phyloP scores from a whole-genome alignment of 2,797 vertebrate genomes.

The Chloroceryle inda region DNA sequence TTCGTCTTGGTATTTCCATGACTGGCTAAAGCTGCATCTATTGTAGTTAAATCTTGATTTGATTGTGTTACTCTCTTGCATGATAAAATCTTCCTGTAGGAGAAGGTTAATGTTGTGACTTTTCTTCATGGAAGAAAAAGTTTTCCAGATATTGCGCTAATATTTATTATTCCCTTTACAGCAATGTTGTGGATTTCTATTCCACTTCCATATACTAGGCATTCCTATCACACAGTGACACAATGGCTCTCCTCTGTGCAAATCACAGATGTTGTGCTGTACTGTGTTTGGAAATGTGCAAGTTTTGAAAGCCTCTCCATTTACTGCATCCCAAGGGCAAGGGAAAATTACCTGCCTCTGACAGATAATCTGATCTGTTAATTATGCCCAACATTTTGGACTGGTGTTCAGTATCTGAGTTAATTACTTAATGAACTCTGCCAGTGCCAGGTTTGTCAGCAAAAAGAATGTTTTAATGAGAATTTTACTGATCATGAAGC shows the following conservation, averaged over 20 bases:
- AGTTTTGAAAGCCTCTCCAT: not conserved
- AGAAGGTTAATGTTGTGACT: not conserved
- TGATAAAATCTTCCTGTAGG: not conserved
- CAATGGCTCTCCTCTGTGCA: not conserved
- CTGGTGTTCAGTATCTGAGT: not conserved
- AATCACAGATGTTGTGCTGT: not conserved
- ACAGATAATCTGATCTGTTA: conserved; percentile 23
- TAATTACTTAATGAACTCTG: conserved; percentile 39
- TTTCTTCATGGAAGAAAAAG: not conserved
- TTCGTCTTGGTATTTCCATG: not conserved
- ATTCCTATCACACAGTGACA: not conserved
- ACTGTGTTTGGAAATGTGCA: not conserved
- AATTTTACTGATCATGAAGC: conserved; percentile 4
- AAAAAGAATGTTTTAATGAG: conserved; percentile 25
- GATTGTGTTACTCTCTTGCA: not conserved
- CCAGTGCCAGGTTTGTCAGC: not conserved
- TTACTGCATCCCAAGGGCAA: not conserved
- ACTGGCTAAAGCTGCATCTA: not conserved
- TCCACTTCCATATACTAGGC: not conserved
- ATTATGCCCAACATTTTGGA: conserved; percentile 5
- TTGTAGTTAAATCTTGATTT: not conserved
- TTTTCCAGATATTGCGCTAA: not conserved
- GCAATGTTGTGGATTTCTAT: not conserved
- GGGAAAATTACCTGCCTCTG: conserved; percentile 18
- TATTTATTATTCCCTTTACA: not conserved